Percentiles rank a stretch among this genome's conserved stretches.
Evolutionary conservation across 2,888 invertebrate species (phyloP).

Genomic region (Cephalotes varians): DNA sequence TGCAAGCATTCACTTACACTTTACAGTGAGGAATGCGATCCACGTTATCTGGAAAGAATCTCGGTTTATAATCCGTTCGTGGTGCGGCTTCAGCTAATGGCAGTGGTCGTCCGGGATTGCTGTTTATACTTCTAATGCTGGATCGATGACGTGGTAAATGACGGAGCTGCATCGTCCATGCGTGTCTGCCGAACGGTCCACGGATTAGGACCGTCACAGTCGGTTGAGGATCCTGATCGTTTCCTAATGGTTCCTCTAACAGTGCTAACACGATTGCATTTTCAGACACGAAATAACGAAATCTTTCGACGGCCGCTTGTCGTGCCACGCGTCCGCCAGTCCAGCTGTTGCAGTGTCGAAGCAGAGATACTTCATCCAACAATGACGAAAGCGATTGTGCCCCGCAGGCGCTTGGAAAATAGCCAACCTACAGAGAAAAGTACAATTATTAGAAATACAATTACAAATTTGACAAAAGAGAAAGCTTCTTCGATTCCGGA

Average conservation of each 20-base stretch:
- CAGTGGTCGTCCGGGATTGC: constrained; percentile 91
- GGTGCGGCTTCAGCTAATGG: constrained; percentile 91
- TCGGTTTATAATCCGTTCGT: constrained; percentile 90
- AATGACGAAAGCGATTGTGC: constrained; percentile 94
- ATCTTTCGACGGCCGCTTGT: constrained; percentile 89
- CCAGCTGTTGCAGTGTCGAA: constrained; percentile 91
- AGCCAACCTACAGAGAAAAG: constrained; percentile 89
- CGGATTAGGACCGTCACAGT: constrained; percentile 95
- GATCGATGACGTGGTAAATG: constrained; percentile 95
- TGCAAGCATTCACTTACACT: constrained; percentile 88
- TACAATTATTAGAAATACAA: constrained; percentile 1
- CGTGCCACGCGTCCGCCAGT: constrained; percentile 86
- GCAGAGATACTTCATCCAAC: constrained; percentile 94
- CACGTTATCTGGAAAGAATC: constrained; percentile 93
- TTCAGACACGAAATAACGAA: constrained; percentile 96
- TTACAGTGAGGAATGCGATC: constrained; percentile 93
- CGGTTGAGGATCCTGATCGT: constrained; percentile 96
- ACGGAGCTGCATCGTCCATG: constrained; percentile 96
- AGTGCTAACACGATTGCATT: constrained; percentile 95
- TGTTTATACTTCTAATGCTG: constrained; percentile 89
- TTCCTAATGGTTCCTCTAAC: constrained; percentile 97
- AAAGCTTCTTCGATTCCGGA: background rate
- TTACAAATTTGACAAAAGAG: background rate
- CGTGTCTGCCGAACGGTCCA: constrained; percentile 97
- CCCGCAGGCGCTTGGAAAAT: constrained; percentile 94